Conservation (phyloP, 2,113 vertebrate species). For the Ceuthmochares aereus region DNA sequence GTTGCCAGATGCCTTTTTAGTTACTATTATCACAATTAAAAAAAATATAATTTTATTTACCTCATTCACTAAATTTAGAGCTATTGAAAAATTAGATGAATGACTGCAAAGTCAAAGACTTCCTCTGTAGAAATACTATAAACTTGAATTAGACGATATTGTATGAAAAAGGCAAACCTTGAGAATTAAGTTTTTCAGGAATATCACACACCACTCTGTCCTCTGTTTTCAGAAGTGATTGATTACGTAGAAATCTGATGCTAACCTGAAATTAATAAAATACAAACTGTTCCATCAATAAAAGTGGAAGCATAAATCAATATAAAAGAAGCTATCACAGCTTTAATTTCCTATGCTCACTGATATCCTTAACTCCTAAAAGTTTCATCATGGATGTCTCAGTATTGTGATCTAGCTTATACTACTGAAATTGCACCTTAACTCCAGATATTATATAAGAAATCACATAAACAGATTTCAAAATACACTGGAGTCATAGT, state of each 20-base stretch:
- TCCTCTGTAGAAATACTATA: background rate
- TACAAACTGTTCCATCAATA: background rate
- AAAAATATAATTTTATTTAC: background rate
- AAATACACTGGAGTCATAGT: background rate
- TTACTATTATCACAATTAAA: background rate
- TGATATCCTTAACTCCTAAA: background rate
- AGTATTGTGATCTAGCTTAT: background rate
- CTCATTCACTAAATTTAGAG: background rate
- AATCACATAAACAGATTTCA: background rate
- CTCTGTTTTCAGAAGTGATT: background rate
- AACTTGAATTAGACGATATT: background rate
- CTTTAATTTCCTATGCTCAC: background rate
- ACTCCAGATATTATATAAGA: background rate
- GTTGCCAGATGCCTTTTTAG: background rate
- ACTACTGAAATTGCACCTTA: background rate
- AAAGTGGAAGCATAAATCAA: background rate
- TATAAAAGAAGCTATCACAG: background rate
- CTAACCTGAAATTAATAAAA: slow-evolving; percentile 20
- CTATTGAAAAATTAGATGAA: background rate
- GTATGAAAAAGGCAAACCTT: background rate
- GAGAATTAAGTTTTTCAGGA: background rate
- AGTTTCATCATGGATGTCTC: background rate
- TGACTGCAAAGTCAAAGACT: background rate
- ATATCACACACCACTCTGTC: background rate
- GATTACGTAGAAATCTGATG: background rate